These are phyloP conservation scores for Adelognathus sp. DNA, from an alignment of 2,888 invertebrate species.

Conservation along the genomic window DNA sequence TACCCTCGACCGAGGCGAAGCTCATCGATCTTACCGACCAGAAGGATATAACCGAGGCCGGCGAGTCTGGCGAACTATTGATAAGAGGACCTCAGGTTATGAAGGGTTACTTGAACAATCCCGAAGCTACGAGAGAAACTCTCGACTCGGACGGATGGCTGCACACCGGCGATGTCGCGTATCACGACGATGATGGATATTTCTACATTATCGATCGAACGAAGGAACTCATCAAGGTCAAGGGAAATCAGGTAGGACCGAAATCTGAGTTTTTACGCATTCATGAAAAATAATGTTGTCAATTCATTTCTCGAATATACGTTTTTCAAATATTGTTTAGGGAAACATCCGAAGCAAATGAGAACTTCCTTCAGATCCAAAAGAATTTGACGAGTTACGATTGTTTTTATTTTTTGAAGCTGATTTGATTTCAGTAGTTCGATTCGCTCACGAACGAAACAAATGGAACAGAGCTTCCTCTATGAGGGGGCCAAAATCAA, in stretches of 20 bases:
- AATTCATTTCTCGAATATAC: neutral
- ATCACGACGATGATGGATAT: slow-evolving; percentile 88
- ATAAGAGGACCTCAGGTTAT: slow-evolving; percentile 91
- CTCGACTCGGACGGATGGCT: slow-evolving; percentile 90
- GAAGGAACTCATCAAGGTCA: slow-evolving; percentile 92
- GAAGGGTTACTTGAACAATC: slow-evolving; percentile 91
- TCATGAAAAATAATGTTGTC: neutral
- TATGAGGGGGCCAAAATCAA: no score
- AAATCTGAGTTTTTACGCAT: no score
- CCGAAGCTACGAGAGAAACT: slow-evolving; percentile 87
- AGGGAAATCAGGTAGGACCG: slow-evolving; percentile 92
- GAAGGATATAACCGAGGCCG: slow-evolving; percentile 82
- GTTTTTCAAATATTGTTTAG: no score
- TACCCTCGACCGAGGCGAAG: slow-evolving; percentile 87
- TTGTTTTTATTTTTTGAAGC: no score
- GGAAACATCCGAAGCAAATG: no score
- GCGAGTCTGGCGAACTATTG: slow-evolving; percentile 88
- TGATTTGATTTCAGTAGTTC: no score
- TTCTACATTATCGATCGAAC: slow-evolving; percentile 90
- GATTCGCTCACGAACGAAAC: no score
- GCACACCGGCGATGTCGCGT: slow-evolving; percentile 91
- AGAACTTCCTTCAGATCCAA: no score
- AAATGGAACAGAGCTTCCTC: no score
- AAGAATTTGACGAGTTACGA: no score
- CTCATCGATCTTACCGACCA: slow-evolving; percentile 84